These are phyloP conservation scores for Lucilia cuprina DNA, from an alignment of 1,140 invertebrate genomes.

Conservation along the genomic window DNA sequence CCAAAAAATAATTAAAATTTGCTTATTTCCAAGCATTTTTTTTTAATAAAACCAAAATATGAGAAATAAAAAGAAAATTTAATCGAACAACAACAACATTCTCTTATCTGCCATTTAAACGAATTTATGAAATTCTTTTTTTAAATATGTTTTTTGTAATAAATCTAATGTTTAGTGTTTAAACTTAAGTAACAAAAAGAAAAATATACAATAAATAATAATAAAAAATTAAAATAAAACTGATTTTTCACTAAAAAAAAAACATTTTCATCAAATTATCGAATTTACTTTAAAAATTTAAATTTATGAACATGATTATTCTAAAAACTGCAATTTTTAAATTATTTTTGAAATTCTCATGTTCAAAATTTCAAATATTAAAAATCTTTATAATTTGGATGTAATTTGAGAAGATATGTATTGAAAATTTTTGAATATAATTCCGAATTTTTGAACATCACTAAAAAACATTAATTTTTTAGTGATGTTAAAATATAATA, in stretches of 20 bases:
- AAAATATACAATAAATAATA: conserved; percentile 15
- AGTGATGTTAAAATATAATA: too few relatives aligned
- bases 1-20: conserved; percentile 20
- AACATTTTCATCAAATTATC: too few relatives aligned
- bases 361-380: too few relatives aligned
- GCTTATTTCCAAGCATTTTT: not conserved
- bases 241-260: not conserved
- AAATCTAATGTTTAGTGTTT: conserved; percentile 33
- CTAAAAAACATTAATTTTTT: too few relatives aligned
- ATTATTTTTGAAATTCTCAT: too few relatives aligned
- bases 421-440: too few relatives aligned
- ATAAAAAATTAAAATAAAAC: not conserved
- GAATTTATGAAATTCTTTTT: conserved; percentile 27
- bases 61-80: not conserved
- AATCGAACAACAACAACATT: not conserved
- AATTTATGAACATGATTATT: too few relatives aligned
- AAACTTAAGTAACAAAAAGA: conserved; percentile 23
- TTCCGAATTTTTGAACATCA: too few relatives aligned
- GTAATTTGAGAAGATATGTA: too few relatives aligned
- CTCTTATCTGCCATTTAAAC: conserved; percentile 27
- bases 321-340: too few relatives aligned
- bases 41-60: not conserved
- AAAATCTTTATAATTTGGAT: too few relatives aligned
- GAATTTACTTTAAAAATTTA: too few relatives aligned
- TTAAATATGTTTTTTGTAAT: conserved; percentile 32